These are phyloP conservation scores for Octopus sinensis DNA, from an alignment of 1,140 invertebrate genomes.

Conservation along the genomic window DNA sequence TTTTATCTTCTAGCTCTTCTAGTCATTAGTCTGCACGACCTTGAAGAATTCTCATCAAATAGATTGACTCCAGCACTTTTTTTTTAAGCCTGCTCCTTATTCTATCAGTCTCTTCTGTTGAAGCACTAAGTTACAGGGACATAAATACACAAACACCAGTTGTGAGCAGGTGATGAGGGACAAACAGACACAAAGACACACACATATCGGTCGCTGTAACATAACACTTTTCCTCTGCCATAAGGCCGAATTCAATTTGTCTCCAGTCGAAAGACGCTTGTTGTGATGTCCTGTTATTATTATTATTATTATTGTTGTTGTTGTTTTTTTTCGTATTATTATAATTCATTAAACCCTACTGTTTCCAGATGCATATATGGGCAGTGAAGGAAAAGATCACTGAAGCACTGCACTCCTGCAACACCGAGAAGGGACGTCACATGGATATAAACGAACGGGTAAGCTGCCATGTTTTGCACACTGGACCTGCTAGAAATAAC, in stretches of 20 bases:
- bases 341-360: neutral
- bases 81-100: neutral
- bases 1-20: neutral
- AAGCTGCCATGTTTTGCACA: neutral
- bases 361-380: neutral
- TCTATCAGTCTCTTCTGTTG: neutral
- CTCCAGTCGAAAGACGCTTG: neutral
- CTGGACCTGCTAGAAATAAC: no score
- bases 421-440: neutral
- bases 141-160: neutral
- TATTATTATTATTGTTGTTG: neutral
- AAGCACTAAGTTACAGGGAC: neutral
- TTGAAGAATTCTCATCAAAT: neutral
- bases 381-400: neutral
- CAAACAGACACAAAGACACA: no score
- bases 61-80: neutral
- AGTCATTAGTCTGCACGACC: neutral
- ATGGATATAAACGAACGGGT: neutral
- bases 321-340: neutral
- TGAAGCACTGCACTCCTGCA: neutral
- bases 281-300: neutral
- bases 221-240: neutral
- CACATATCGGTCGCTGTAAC: neutral
- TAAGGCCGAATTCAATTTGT: neutral
- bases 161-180: no score